phyloP scores from a whole-genome alignment of 37 sponge, comb jelly and placozoan species.

The Amphimedon queenslandica region DNA sequence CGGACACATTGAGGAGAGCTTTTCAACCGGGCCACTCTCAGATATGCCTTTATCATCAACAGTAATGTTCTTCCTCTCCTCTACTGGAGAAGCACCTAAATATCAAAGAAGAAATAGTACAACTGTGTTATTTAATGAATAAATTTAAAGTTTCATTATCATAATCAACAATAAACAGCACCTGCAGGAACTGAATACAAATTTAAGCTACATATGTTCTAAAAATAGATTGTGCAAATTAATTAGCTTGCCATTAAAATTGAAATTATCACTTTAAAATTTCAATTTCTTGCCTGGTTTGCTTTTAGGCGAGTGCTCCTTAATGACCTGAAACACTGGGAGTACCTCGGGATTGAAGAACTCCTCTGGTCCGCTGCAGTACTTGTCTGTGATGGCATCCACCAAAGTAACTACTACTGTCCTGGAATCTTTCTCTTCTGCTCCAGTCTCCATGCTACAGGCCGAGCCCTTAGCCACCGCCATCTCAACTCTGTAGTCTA shows the following conservation, averaged over 20 bases:
- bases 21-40: background rate
- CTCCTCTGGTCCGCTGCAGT: conserved; percentile 9
- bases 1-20: conserved; percentile 40
- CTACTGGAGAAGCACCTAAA: conserved; percentile 26
- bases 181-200: too few species aligned
- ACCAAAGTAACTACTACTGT: conserved; percentile 2
- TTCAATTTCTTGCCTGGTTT: conserved; percentile 22
- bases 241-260: too few species aligned
- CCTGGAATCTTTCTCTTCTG: background rate
- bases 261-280: background rate
- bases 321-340: background rate
- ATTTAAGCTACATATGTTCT: too few species aligned
- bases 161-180: too few species aligned
- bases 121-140: too few species aligned
- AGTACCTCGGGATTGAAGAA: background rate
- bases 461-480: too few species aligned
- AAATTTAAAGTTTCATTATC: too few species aligned
- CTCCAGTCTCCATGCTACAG: too few species aligned
- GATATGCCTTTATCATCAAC: conserved; percentile 26
- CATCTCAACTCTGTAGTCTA: background rate
- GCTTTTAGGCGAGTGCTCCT: conserved; percentile 11
- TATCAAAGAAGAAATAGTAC: background rate
- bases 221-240: too few species aligned
- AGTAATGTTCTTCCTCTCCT: conserved; percentile 5
- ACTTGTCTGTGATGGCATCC: conserved; percentile 45